Conservation (phyloP, 1,140 invertebrate genomes). For the Gyrodactylus salaris region DNA sequence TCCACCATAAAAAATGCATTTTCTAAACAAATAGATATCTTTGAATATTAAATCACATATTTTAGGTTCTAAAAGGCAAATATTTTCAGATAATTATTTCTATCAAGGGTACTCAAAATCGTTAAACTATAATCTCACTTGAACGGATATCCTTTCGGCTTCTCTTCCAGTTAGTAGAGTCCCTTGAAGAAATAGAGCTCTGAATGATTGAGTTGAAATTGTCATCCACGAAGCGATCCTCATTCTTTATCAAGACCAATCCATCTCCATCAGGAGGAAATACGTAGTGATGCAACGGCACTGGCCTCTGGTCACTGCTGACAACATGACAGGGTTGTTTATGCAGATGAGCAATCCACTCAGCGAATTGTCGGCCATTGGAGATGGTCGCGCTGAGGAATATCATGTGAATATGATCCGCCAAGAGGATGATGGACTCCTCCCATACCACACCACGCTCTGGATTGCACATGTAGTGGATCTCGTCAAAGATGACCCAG, state of each 20-base stretch:
- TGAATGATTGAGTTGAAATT: constrained; percentile 3
- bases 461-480: constrained; percentile 88
- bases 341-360: constrained; percentile 88
- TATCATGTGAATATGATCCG: constrained; percentile 88
- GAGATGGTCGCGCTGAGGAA: constrained; percentile 97
- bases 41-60: no score
- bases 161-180: background rate
- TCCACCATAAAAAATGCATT: no score
- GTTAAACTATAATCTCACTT: no score
- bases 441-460: constrained; percentile 93
- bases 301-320: constrained; percentile 85
- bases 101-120: no score
- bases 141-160: no score
- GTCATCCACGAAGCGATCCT: constrained; percentile 13
- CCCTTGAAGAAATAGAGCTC: background rate
- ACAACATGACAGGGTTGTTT: constrained; percentile 80
- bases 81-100: no score
- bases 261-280: constrained; percentile 69
- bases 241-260: constrained; percentile 73
- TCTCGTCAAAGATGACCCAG: constrained; percentile 98
- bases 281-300: constrained; percentile 83
- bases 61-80: no score
- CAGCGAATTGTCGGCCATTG: constrained; percentile 77
- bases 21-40: no score
- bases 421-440: constrained; percentile 81